Evolutionary conservation across 2,113 vertebrate genomes (phyloP).

Genomic region (Galbula dea): DNA sequence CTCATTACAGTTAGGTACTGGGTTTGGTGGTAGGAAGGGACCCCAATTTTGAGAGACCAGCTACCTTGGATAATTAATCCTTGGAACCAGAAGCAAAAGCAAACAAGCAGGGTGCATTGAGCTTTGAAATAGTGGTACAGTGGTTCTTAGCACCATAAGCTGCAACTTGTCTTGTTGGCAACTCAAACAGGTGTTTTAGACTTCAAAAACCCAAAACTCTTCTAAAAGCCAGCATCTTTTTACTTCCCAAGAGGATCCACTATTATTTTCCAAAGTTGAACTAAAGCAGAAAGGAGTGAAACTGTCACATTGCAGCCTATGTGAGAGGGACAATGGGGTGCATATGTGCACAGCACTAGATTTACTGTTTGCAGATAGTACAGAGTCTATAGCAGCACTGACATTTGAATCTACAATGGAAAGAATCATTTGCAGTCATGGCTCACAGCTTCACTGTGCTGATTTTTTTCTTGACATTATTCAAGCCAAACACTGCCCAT

Average conservation of each 20-base stretch:
- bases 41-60: not conserved
- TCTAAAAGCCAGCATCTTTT: not conserved
- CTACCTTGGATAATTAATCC: not conserved
- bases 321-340: not conserved
- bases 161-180: not conserved
- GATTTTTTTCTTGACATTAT: not conserved
- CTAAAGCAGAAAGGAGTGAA: not conserved
- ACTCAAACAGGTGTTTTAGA: not conserved
- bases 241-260: not conserved
- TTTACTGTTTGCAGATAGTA: not conserved
- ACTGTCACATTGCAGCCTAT: not conserved
- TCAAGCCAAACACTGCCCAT: not conserved
- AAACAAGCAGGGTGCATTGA: not conserved
- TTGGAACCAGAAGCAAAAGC: not conserved
- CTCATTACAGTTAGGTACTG: not conserved
- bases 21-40: not conserved
- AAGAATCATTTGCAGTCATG: not conserved
- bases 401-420: not conserved
- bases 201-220: not conserved
- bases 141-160: not conserved
- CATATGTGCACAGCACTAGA: not conserved
- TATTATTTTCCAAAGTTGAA: not conserved
- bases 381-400: not conserved
- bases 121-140: not conserved
- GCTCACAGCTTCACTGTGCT: not conserved